These are phyloP conservation scores for Tuberolachnus salignus DNA, from an alignment of 2,888 invertebrate species.

Conservation along the genomic window DNA sequence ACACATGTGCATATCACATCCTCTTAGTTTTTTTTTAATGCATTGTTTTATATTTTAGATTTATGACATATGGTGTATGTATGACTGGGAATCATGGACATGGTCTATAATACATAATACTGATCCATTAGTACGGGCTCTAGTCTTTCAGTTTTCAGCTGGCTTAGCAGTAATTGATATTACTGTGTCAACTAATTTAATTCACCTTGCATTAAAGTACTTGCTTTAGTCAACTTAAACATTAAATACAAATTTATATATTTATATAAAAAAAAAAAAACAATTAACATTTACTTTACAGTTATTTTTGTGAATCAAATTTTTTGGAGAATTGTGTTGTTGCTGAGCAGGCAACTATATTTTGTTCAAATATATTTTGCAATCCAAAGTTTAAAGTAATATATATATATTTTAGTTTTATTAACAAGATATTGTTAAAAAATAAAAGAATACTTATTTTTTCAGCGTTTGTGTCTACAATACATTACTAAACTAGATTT, in stretches of 20 bases:
- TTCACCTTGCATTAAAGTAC: constrained; percentile 43
- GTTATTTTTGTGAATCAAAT: constrained; percentile 43
- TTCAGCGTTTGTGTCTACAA: constrained; percentile 31
- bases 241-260: background rate
- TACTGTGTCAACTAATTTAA: constrained; percentile 35
- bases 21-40: too few species aligned
- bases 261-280: background rate
- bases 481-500: constrained; percentile 35
- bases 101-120: constrained; percentile 49
- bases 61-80: constrained; percentile 30
- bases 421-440: background rate
- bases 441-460: constrained; percentile 18
- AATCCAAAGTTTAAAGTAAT: constrained; percentile 40
- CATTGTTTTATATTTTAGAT: background rate
- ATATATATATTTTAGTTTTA: background rate
- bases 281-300: constrained; percentile 4
- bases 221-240: background rate
- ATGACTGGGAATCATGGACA: constrained; percentile 50
- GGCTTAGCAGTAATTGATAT: constrained; percentile 45
- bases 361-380: constrained; percentile 52
- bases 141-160: constrained; percentile 49
- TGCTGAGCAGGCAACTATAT: constrained; percentile 34
- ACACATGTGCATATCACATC: too few species aligned
- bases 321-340: constrained; percentile 36
- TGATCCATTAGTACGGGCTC: constrained; percentile 41